Conservation (phyloP, 2,888 invertebrate species). For the Ennomos erosarius region DNA sequence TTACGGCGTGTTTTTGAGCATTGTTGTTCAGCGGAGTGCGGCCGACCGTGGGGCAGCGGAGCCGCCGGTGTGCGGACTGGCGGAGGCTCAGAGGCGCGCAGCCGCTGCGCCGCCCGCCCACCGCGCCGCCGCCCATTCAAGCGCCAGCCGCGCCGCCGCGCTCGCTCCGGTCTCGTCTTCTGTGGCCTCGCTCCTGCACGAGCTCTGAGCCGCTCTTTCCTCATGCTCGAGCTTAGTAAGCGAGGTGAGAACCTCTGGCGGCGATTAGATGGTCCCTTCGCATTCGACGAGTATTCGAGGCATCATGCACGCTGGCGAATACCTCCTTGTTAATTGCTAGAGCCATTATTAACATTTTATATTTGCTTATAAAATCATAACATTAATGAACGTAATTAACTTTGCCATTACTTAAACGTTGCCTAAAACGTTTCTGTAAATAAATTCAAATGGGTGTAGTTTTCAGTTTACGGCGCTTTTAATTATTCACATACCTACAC, state of each 20-base stretch:
- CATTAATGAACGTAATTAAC: conserved; percentile 9
- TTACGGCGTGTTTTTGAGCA: conserved; percentile 81
- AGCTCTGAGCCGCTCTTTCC: conserved; percentile 47
- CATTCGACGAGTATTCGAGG: background rate
- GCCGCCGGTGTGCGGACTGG: conserved; percentile 85
- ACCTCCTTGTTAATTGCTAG: conserved; percentile 22
- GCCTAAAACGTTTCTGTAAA: too few relatives aligned
- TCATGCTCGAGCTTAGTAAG: conserved; percentile 22
- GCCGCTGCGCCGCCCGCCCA: conserved; percentile 57
- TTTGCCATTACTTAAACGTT: conserved; percentile 13
- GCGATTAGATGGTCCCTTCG: background rate
- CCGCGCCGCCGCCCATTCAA: conserved; percentile 54
- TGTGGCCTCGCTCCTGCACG: conserved; percentile 47
- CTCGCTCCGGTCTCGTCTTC: conserved; percentile 55
- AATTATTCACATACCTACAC: too few relatives aligned
- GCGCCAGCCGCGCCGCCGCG: conserved; percentile 48
- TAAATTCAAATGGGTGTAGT: too few relatives aligned
- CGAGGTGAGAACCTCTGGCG: conserved; percentile 4
- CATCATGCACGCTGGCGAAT: background rate
- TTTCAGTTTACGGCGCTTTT: too few relatives aligned
- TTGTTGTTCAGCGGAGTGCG: conserved; percentile 84
- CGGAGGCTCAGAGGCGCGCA: conserved; percentile 71
- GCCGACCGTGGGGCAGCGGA: conserved; percentile 85
- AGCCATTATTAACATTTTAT: conserved; percentile 45
- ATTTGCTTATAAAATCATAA: conserved; percentile 33